Evolutionary conservation across 1,140 invertebrate species (phyloP), one percentile per base, ranked within the genome.

Genomic region (Zophobas morio): DNA sequence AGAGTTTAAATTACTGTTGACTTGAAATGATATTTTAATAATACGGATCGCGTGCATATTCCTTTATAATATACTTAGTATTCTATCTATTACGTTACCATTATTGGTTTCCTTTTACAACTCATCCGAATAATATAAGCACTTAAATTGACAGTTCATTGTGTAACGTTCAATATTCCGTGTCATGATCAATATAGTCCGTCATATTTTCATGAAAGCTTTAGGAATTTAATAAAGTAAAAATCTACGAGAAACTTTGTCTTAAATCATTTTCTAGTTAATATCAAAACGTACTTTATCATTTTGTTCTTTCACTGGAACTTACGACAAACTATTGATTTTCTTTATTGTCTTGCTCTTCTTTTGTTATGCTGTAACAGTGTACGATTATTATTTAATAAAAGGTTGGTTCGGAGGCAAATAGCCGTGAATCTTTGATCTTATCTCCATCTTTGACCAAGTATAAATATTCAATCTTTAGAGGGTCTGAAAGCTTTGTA

Each of bases 341-440:
- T 66, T 42, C 37, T 32, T 46, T 35, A 60, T n/a, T 51, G 42
- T 6, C 33, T 3, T 42, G n/a, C n/a, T 20, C 39, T 42, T 42
- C 39, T 66, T 66, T 66, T 66, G 60, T 66, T 46, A 39, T 42
- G 39, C 37, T 66, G 4, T 40, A 46, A 47, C 37, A 42, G 60
- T 66, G 42, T 66, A 32, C 60, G 60, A 32, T 66, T 66, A 66
- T 66, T 66, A 66, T 66, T 66, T 66, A 66, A 66, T 66, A 66
- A 66, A 66, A 66, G 60, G 36, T 66, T 46, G 8, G 60, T 66
- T 66, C 37, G 42, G 39, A 42, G 39, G 60, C 60, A 66, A 66
- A 66, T 66, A 66, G 60, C 60, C 60, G 60, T 66, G 39, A 66
- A 66, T 66, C 60, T 66, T 66, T 66, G 60, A 66, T 66, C 56